Evolutionary conservation across 2,888 invertebrate genomes (phyloP).

Genomic region (Chloroclysta siterata): DNA sequence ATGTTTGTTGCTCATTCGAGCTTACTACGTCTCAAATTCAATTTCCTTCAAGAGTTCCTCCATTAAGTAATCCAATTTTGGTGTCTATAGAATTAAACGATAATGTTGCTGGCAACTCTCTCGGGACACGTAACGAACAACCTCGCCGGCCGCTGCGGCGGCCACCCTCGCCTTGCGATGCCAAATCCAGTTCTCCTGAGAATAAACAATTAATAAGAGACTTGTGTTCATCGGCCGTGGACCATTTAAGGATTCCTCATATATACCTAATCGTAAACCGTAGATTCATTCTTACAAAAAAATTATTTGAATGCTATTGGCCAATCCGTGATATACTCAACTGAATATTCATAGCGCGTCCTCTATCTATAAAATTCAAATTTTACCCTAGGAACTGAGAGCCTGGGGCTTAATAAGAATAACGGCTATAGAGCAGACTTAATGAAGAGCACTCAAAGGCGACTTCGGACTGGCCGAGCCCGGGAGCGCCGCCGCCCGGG

Average conservation of each 20-base stretch:
- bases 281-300: neutral
- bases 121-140: constrained; percentile 57
- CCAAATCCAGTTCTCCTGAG: constrained; percentile 20
- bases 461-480: constrained; percentile 54
- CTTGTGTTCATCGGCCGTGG: neutral
- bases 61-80: constrained; percentile 57
- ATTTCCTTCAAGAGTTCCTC: constrained; percentile 47
- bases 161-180: constrained; percentile 40
- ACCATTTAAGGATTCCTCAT: constrained; percentile 2
- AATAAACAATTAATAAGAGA: constrained; percentile 16
- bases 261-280: neutral
- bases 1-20: constrained; percentile 31
- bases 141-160: constrained; percentile 39
- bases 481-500: constrained; percentile 52
- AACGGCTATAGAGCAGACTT: constrained; percentile 67
- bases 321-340: constrained; percentile 3
- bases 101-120: constrained; percentile 59
- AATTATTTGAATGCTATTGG: constrained; percentile 3
- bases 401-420: constrained; percentile 62
- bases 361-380: constrained; percentile 48
- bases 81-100: constrained; percentile 57
- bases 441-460: constrained; percentile 75
- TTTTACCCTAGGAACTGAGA: constrained; percentile 43
- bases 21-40: constrained; percentile 42
- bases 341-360: constrained; percentile 34